Percentiles rank a stretch among this genome's conserved stretches.
phyloP scores from a whole-genome alignment of 2,797 vertebrate species.

The Meriones psammophilus region DNA sequence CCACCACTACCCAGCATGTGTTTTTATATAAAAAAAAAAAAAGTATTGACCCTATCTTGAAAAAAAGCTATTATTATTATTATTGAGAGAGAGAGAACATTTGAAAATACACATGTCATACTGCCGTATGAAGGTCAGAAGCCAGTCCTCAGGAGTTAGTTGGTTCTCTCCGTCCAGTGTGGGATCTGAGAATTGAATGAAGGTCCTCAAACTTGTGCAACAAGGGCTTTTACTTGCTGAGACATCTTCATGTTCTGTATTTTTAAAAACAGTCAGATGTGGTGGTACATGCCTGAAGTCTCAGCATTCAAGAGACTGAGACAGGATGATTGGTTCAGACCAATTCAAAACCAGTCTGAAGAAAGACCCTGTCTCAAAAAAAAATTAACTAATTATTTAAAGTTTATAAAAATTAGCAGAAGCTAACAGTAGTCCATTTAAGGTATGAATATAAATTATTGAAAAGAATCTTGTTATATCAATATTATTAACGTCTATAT shows the following conservation, averaged over 20 bases:
- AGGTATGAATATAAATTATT: conserved; percentile 53
- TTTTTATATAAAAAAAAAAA: not conserved
- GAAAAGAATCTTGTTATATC: conserved; percentile 38
- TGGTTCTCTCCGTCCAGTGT: not conserved
- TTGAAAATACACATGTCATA: not conserved
- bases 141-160: not conserved
- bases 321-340: not conserved
- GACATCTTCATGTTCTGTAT: not conserved
- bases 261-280: not conserved
- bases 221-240: not conserved
- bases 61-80: not conserved
- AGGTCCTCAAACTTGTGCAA: not conserved
- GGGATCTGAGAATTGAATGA: not conserved
- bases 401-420: not conserved
- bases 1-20: not conserved
- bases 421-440: conserved; percentile 2
- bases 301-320: not conserved
- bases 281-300: not conserved
- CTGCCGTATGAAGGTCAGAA: not conserved
- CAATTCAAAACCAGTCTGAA: not conserved
- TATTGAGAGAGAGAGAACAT: not conserved
- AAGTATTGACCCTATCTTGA: not conserved
- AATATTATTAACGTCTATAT: conserved; percentile 26
- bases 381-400: not conserved
- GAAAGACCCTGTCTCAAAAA: not conserved